Conservation (phyloP, 2,113 vertebrate genomes). For the human region GRCh38 chr11:96313001-96313500, state of each 20-base stretch:
- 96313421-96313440: background rate
- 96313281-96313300: background rate
- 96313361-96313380: background rate
- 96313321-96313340: no score
- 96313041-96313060: background rate
- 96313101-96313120: background rate
- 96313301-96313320: background rate
- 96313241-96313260: background rate
- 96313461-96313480: background rate
- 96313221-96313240: background rate
- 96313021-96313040: background rate
- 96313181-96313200: background rate
- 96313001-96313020: background rate
- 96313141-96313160: background rate
- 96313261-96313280: background rate
- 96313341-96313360: background rate
- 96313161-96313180: no score
- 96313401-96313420: background rate
- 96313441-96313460: background rate
- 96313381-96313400: background rate
- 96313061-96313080: background rate
- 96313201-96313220: background rate
- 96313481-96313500: background rate
- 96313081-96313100: background rate
- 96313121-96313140: background rate